A percentile compares a stretch with the other conserved stretches of the same genome.
phyloP scores from a whole-genome alignment of 2,888 invertebrate species.

The Ennomos erosarius region DNA sequence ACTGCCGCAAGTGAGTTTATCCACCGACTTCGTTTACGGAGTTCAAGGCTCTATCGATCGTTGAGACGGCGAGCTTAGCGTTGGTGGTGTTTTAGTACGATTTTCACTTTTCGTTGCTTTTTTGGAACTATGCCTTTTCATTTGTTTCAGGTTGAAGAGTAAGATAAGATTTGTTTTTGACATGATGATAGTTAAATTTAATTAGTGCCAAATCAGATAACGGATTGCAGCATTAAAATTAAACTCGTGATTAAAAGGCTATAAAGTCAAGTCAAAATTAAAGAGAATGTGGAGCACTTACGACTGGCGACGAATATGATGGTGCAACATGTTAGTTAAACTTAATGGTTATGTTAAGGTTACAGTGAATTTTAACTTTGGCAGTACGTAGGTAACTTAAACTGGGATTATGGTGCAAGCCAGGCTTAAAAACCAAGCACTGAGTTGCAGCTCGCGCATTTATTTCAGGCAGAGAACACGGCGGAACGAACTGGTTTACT shows the following conservation, averaged over 20 bases:
- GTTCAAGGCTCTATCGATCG: slow-evolving; percentile 82
- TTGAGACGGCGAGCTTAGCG: slow-evolving; percentile 54
- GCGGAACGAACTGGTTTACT: slow-evolving; percentile 6
- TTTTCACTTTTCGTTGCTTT: slow-evolving; percentile 50
- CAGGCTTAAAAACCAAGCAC: background rate
- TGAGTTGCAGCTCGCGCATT: slow-evolving; percentile 13
- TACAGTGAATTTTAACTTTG: no score
- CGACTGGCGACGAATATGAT: no score
- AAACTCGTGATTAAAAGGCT: no score
- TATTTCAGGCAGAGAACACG: slow-evolving; percentile 12
- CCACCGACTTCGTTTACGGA: slow-evolving; percentile 46
- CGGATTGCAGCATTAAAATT: no score
- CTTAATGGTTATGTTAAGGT: no score
- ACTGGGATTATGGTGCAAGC: no score
- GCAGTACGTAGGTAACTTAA: no score
- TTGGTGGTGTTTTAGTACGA: slow-evolving; percentile 56
- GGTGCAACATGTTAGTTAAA: no score
- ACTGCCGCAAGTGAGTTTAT: slow-evolving; percentile 27
- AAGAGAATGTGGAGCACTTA: no score
- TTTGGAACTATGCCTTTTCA: slow-evolving; percentile 16
- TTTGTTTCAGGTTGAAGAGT: slow-evolving; percentile 18
- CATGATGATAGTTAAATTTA: slow-evolving; percentile 5
- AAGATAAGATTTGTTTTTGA: slow-evolving; percentile 10
- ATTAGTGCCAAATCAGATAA: no score
- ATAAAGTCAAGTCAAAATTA: no score